Base-by-base conservation (phyloP, 2,797 vertebrate genomes). In the Tadarida brasiliensis region DNA sequence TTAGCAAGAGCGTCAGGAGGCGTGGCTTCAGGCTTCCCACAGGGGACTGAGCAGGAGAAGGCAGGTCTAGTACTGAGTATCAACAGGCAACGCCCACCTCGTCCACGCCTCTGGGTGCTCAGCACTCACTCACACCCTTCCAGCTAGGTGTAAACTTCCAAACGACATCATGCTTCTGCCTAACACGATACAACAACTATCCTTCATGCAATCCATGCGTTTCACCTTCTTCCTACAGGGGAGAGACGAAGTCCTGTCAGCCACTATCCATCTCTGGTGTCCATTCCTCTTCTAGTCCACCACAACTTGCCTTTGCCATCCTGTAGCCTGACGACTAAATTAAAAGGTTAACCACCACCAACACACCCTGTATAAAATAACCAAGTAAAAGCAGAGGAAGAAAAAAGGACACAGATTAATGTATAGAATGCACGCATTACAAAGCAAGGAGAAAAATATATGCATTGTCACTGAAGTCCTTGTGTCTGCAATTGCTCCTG, bases 261-360 rank as follows among this genome's bases (percentile, higher is more conserved):
- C 71, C 30, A 44, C 49, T 24, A 14, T 9, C 49, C 71, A 33
- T 11, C 17, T 57, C 35, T 28, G 30, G 22, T 20, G 24, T n/a
- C 39, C 15, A 57, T 4, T 74, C 56, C 11, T 74, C 19, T 77
- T 70, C 14, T 16, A 71, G 16, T 49, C 82, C 56, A 68, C 22
- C 47, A 54, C 17, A 70, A 67, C 63, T 47, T 47, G 68, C 65
- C 30, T 90, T 61, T 54, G 54, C 89, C 17, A 65, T 30, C 70
- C 78, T 86, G 14, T 49, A 63, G 65, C 71, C 71, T 63, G 24
- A 94, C 87, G 47, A 26, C 9, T 16, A 87, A 71, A 44, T 71
- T 33, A 77, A 86, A 87, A 78, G 30, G 35, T 90, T 44, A 71
- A 57, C n/a, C 54, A 57, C 11, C 44, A 70, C 1, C 30, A 12